phyloP scores from a whole-genome alignment of 2,797 vertebrate genomes.

The Sebastes vulpes region DNA sequence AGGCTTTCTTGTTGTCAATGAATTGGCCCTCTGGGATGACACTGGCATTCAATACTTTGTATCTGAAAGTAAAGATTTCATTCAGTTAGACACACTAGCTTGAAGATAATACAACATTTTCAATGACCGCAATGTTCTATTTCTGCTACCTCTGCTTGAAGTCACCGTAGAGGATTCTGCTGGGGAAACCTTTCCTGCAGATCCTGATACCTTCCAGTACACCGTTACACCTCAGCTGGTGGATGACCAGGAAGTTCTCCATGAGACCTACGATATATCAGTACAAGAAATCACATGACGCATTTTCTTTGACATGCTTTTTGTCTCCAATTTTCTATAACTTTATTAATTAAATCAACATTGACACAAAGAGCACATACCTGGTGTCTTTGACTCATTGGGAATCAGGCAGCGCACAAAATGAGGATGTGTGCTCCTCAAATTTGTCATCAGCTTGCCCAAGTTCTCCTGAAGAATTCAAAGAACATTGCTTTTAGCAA shows the following conservation, averaged over 20 bases:
- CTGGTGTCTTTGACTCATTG: conserved; percentile 93
- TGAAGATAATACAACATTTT: neutral
- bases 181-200: conserved; percentile 92
- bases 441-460: conserved; percentile 91
- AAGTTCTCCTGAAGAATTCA: conserved; percentile 87
- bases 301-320: neutral
- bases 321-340: neutral
- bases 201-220: conserved; percentile 93
- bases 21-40: conserved; percentile 91
- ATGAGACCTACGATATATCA: conserved; percentile 64
- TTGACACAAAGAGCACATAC: conserved; percentile 65
- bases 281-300: neutral
- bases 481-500: neutral
- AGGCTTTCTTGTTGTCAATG: conserved; percentile 92
- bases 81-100: neutral
- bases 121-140: neutral
- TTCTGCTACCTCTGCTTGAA: conserved; percentile 91
- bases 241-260: conserved; percentile 87
- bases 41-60: conserved; percentile 90
- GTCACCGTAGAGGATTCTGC: conserved; percentile 91
- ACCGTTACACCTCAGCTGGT: conserved; percentile 91
- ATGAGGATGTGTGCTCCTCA: conserved; percentile 90
- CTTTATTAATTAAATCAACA: neutral
- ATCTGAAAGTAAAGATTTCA: conserved; percentile 72
- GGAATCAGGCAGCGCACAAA: conserved; percentile 93